Conservation (phyloP, 2,888 invertebrate genomes). For the Psylliodes chrysocephalus region DNA sequence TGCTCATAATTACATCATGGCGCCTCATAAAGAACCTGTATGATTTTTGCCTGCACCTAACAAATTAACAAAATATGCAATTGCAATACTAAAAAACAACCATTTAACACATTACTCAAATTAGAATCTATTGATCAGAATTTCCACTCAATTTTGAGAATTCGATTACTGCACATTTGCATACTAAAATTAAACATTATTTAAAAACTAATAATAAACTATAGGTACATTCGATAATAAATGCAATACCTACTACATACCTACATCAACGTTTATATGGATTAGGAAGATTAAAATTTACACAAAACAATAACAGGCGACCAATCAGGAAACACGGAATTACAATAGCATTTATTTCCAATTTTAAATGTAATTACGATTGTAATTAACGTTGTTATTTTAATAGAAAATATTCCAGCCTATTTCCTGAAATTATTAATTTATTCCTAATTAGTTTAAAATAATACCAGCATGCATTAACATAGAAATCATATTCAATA, state of each 20-base stretch:
- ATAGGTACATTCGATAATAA: neutral
- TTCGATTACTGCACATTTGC: neutral
- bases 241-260: neutral
- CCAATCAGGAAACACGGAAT: conserved; percentile 14
- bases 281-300: conserved; percentile 11
- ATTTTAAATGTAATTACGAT: conserved; percentile 25
- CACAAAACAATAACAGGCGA: neutral
- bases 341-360: conserved; percentile 18
- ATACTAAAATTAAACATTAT: neutral
- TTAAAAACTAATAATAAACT: neutral
- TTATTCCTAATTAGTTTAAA: neutral
- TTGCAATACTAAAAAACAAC: too few relatives aligned
- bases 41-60: too few relatives aligned
- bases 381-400: conserved; percentile 25
- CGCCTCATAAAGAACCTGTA: too few relatives aligned
- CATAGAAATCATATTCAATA: too few relatives aligned
- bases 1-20: too few relatives aligned
- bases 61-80: too few relatives aligned
- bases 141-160: too few relatives aligned
- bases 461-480: neutral
- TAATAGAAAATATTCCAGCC: conserved; percentile 14
- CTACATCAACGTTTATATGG: neutral
- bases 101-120: too few relatives aligned
- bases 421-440: neutral
- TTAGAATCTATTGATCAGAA: too few relatives aligned